Evolutionary conservation across 2,113 vertebrate genomes (phyloP).

Genomic region (Callospermophilus lateralis): DNA sequence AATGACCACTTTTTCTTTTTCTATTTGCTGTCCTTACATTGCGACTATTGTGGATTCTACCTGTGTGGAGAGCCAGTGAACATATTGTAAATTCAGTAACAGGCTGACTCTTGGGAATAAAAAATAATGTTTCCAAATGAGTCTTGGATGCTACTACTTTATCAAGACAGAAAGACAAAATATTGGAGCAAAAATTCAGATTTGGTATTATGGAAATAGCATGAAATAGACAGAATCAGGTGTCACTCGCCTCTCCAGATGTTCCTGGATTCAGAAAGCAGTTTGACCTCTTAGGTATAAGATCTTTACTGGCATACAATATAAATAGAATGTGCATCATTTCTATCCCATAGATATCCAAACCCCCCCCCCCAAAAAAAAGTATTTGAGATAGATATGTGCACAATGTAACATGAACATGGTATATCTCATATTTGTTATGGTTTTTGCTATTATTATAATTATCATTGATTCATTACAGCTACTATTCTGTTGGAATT

Average conservation of each 20-base stretch:
- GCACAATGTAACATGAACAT: not conserved
- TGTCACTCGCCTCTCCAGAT: not conserved
- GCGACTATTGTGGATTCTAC: not conserved
- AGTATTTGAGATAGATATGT: not conserved
- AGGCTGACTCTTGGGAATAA: not conserved
- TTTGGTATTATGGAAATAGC: not conserved
- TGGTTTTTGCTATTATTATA: not conserved
- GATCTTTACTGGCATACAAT: not conserved
- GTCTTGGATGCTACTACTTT: not conserved
- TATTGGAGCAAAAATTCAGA: not conserved
- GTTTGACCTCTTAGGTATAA: not conserved
- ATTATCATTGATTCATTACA: not conserved
- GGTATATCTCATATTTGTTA: not conserved
- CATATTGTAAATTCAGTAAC: not conserved
- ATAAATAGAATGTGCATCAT: not conserved
- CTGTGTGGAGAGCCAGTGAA: not conserved
- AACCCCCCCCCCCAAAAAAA: not conserved
- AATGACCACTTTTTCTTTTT: accelerated
- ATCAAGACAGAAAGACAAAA: not conserved
- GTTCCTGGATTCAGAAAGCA: not conserved
- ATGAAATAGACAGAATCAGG: not conserved
- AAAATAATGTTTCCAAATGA: not conserved
- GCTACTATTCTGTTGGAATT: not conserved
- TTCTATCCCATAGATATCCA: not conserved
- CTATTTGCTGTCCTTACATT: not conserved